Percentiles rank a stretch among this genome's conserved stretches.
phyloP scores from a whole-genome alignment of 2,797 vertebrate species.

The Lutjanus argentimaculatus region DNA sequence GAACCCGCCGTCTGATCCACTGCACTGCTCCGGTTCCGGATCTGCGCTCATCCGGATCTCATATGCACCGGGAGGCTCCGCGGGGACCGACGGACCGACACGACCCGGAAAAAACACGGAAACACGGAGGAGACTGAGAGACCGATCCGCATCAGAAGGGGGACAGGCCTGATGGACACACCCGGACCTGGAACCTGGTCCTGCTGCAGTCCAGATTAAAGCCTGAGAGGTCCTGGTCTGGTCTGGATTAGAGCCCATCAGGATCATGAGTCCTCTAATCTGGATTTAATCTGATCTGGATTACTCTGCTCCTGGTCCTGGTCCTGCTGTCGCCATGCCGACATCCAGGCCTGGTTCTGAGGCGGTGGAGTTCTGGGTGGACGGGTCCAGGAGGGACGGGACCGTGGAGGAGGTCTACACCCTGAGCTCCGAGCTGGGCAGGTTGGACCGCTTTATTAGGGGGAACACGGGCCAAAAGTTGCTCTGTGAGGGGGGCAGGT shows the following conservation, averaged over 20 bases:
- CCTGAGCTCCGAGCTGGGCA: slow-evolving; percentile 89
- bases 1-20: too few relatives aligned
- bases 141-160: slow-evolving; percentile 39
- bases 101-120: slow-evolving; percentile 43
- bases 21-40: too few relatives aligned
- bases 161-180: slow-evolving; percentile 68
- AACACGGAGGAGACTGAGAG: slow-evolving; percentile 41
- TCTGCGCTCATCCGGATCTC: too few relatives aligned
- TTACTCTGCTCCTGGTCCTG: slow-evolving; percentile 50
- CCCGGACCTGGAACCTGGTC: slow-evolving; percentile 46
- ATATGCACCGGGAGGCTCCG: slow-evolving; percentile 25
- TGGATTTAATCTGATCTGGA: slow-evolving; percentile 68
- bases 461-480: neutral
- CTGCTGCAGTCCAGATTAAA: slow-evolving; percentile 14
- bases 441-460: slow-evolving; percentile 62
- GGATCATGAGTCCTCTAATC: slow-evolving; percentile 76
- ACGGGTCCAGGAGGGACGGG: slow-evolving; percentile 88
- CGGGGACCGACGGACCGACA: neutral
- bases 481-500: neutral
- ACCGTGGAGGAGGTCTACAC: slow-evolving; percentile 89
- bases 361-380: slow-evolving; percentile 90
- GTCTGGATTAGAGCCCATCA: slow-evolving; percentile 65
- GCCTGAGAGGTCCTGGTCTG: slow-evolving; percentile 44
- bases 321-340: slow-evolving; percentile 82
- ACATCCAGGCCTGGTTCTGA: slow-evolving; percentile 84